Percentiles rank a stretch among this genome's conserved stretches.
These are phyloP conservation scores for Holocentrus rufus DNA, from an alignment of 2,797 vertebrate genomes.

Conservation along the genomic window DNA sequence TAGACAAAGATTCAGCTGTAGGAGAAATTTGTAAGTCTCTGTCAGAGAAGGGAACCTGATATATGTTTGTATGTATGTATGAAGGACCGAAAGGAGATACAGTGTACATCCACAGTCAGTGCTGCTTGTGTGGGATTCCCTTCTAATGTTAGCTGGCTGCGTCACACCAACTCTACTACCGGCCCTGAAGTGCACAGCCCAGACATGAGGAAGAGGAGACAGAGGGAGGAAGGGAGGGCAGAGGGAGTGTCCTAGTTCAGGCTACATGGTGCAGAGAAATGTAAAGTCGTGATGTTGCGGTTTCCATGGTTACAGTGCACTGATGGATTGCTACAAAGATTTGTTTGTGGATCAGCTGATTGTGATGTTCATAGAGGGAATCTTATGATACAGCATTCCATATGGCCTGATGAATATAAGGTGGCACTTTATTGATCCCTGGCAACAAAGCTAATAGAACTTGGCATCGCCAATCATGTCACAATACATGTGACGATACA, in stretches of 20 bases:
- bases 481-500: too few species aligned
- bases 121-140: slow-evolving; percentile 47
- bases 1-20: not conserved
- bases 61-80: not conserved
- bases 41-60: not conserved
- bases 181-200: slow-evolving; percentile 2
- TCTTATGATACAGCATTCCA: too few species aligned
- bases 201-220: not conserved
- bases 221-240: not conserved
- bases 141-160: slow-evolving; percentile 33
- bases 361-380: not conserved
- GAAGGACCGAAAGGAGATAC: not conserved
- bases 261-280: slow-evolving; percentile 15
- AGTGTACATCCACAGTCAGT: not conserved
- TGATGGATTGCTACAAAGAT: not conserved
- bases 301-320: slow-evolving; percentile 35
- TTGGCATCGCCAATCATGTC: too few species aligned
- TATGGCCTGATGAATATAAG: too few species aligned
- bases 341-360: not conserved
- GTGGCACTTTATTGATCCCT: too few species aligned
- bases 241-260: slow-evolving; percentile 9
- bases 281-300: slow-evolving; percentile 22
- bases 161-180: slow-evolving; percentile 40
- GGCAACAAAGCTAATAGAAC: too few species aligned
- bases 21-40: not conserved